These are phyloP conservation scores for Egretta garzetta DNA, from an alignment of 2,113 vertebrate species.

Conservation along the genomic window DNA sequence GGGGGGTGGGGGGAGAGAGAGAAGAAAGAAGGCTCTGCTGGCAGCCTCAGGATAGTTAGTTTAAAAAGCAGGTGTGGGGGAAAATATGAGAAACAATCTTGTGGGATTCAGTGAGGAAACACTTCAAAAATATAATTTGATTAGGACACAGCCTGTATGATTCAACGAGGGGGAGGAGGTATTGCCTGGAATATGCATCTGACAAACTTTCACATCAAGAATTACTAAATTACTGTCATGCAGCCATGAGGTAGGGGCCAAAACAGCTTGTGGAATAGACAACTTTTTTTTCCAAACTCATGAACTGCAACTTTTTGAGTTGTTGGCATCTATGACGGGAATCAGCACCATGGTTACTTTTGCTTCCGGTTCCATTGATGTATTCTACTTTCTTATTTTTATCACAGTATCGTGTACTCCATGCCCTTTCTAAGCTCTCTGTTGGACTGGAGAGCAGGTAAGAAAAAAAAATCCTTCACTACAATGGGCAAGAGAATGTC, in stretches of 20 bases:
- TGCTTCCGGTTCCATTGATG: background rate
- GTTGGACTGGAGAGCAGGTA: background rate
- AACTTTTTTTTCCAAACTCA: background rate
- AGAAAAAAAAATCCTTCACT: background rate
- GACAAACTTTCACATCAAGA: conserved; percentile 72
- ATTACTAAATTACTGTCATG: conserved; percentile 73
- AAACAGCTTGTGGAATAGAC: conserved; percentile 42
- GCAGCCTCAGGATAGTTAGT: conserved; percentile 36
- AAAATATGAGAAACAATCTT: conserved; percentile 69
- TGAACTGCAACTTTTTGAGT: conserved; percentile 23
- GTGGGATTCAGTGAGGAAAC: conserved; percentile 78
- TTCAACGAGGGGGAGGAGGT: conserved; percentile 78
- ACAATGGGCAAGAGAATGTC: background rate
- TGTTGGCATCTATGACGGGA: background rate
- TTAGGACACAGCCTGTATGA: conserved; percentile 78
- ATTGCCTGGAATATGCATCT: conserved; percentile 78
- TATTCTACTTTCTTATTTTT: background rate
- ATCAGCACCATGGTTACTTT: background rate
- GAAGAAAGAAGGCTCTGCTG: conserved; percentile 45
- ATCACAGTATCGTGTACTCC: background rate
- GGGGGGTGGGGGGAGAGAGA: background rate
- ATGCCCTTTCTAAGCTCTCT: background rate
- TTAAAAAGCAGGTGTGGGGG: conserved; percentile 66
- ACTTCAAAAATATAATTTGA: conserved; percentile 80
- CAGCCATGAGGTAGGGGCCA: conserved; percentile 61